Conservation (phyloP, 2,888 invertebrate species). For the Myathropa florea region DNA sequence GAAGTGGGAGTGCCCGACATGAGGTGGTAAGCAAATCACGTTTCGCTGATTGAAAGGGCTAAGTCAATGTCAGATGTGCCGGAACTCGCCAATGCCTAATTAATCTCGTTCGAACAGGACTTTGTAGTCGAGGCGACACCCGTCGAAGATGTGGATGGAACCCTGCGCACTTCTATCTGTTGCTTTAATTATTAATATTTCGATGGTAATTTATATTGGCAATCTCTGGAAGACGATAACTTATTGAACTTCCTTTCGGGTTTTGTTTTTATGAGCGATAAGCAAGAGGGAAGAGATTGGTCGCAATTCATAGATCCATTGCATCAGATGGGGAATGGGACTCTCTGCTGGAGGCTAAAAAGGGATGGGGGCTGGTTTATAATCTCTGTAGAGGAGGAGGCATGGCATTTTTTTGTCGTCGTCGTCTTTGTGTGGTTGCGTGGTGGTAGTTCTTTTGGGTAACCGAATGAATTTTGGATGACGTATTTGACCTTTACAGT, state of each 20-base stretch:
- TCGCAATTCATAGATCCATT: conserved; percentile 11
- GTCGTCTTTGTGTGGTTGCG: not conserved
- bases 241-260: conserved; percentile 47
- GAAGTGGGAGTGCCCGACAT: too few relatives aligned
- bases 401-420: conserved; percentile 6
- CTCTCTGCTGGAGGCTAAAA: conserved; percentile 26
- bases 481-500: conserved; percentile 31
- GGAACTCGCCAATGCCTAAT: conserved; percentile 6
- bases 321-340: not conserved
- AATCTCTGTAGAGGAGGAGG: conserved; percentile 26
- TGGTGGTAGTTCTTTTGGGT: not conserved
- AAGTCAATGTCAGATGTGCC: conserved; percentile 17
- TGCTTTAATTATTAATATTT: conserved; percentile 3
- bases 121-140: not conserved
- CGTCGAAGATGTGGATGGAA: not conserved
- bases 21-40: conserved; percentile 11
- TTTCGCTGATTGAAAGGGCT: conserved; percentile 11
- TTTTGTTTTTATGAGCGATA: conserved; percentile 32
- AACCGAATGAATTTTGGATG: conserved; percentile 7
- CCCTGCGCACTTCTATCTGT: not conserved
- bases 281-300: not conserved
- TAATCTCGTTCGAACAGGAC: conserved; percentile 4
- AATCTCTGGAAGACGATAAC: conserved; percentile 35
- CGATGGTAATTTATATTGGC: conserved; percentile 31
- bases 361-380: not conserved